Evolutionary conservation across 2,888 invertebrate genomes (phyloP).

Genomic region (Hyalella azteca): DNA sequence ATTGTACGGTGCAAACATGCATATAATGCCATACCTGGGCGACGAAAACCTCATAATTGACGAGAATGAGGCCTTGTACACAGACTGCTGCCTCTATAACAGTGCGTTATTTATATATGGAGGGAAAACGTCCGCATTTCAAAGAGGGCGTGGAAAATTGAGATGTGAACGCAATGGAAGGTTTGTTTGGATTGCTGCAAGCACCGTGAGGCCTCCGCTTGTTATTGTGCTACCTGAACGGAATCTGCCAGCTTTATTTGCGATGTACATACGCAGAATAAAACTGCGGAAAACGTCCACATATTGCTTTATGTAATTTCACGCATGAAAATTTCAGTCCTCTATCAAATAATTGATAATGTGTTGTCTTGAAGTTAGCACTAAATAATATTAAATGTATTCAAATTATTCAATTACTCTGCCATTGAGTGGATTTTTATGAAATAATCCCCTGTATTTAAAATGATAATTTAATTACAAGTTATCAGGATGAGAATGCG

Average conservation of each 20-base stretch:
- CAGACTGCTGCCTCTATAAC: neutral
- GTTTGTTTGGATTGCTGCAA: conserved; percentile 16
- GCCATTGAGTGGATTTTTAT: too few relatives aligned
- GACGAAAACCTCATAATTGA: conserved; percentile 24
- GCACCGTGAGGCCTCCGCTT: neutral
- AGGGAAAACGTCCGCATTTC: neutral
- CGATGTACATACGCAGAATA: neutral
- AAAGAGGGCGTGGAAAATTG: conserved; percentile 11
- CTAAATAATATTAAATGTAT: too few relatives aligned
- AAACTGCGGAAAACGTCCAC: too few relatives aligned
- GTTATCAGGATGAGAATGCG: too few relatives aligned
- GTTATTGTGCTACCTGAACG: neutral
- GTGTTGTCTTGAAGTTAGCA: too few relatives aligned
- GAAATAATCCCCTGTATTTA: too few relatives aligned
- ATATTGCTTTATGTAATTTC: too few relatives aligned
- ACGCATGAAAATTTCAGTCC: too few relatives aligned
- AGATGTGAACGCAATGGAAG: conserved; percentile 15
- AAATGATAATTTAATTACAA: too few relatives aligned
- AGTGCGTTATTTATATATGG: neutral
- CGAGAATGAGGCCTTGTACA: neutral
- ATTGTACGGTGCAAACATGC: neutral
- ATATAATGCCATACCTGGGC: conserved; percentile 1
- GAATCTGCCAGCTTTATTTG: neutral
- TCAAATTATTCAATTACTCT: too few relatives aligned
- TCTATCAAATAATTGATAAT: too few relatives aligned